Evolutionary conservation across 2,888 invertebrate genomes (phyloP), one percentile per base, ranked within the genome.

Genomic region (Lycia hirtaria): DNA sequence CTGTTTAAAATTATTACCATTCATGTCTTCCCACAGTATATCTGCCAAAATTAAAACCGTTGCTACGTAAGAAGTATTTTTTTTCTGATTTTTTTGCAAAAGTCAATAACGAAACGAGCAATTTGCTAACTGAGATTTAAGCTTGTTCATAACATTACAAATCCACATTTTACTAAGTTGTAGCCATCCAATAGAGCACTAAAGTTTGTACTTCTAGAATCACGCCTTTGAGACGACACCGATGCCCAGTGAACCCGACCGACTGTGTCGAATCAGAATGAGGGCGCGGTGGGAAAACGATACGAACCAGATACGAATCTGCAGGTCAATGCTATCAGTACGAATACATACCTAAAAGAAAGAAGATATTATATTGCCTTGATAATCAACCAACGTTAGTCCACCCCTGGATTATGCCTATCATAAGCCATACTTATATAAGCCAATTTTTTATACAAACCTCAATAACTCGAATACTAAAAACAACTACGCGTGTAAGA

Each of bases 1-100:
- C 12, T 40, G 14, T 33, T 30, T n/a, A 12, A 44, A 35, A 28
- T 30, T 45, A 44, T 28, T 28, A 20, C 22, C n/a, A 30, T 37
- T 6, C 4, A n/a, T 12, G 17, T 12, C 35, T 52, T 52, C 26
- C 26, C 35, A 28, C 43, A 10, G 35, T 14, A 22, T 35, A 22
- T 6, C 22, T 28, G 12, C 35, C 17, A 7, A 24, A 24, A 51
- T 7, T 28, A 44, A 28, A 44, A 28, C 20, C 24, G 41, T 33
- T 44, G 28, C 30, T 40, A 30, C 2, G 15, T 10, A 19, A 12
- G 30, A n/a, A 30, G n/a, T n/a, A n/a, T n/a, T 12, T 10, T 30
- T 30, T 30, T n/a, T 30, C 30, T 24, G 5, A 24, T 7, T 24
- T n/a, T n/a, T n/a, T n/a, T n/a, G n/a, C n/a, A n/a, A n/a, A n/a